Base-by-base conservation (phyloP, 2,888 invertebrate species). In the Macroteleia sp. region DNA sequence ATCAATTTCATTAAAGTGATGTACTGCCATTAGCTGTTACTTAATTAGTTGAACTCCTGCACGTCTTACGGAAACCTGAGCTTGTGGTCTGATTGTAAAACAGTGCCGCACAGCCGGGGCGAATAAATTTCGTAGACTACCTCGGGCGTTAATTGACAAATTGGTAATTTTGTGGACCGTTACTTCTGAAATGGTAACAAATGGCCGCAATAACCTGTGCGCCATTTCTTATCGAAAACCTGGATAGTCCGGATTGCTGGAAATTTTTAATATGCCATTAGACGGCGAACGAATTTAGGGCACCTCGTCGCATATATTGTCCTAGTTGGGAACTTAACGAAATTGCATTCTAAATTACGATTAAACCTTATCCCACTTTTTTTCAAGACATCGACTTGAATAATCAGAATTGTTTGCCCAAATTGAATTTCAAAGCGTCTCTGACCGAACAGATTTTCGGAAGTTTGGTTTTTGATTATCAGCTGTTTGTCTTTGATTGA, bases 91-190 rank as follows among this genome's bases (percentile, higher is more conserved):
- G 57, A 73, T 66, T 64, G 73, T 34, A 20, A 73, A 73, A 73
- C 73, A 66, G 36, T 30, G 41, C 8, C 46, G 41, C 39, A 16
- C 16, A 9, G 46, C 14, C 12, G 41, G 56, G 10, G 41, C 42
- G 52, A 44, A 73, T 73, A 73, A 73, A 73, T 73, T 64, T 48
- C 32, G 48, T 34, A 39, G 28, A 39, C 70, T 71, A 61, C 39
- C 39, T 39, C 42, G 34, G 42, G 56, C 54, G 59, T 70, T 84
- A 85, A 83, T 85, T 81, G 84, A 83, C 82, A 82, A 82, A 84
- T 83, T 80, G 82, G 67, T 81, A 67, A 83, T 83, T 83, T 76
- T 52, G 66, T 66, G 69, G 69, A 52, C 39, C 77, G 69, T 80
- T 73, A 64, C 64, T 66, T 66, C 52, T 42, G 57, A 57, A 73